Evolutionary conservation across 2,797 vertebrate genomes (phyloP), one percentile per base, ranked within the genome.

Genomic region (Darevskia mixta): DNA sequence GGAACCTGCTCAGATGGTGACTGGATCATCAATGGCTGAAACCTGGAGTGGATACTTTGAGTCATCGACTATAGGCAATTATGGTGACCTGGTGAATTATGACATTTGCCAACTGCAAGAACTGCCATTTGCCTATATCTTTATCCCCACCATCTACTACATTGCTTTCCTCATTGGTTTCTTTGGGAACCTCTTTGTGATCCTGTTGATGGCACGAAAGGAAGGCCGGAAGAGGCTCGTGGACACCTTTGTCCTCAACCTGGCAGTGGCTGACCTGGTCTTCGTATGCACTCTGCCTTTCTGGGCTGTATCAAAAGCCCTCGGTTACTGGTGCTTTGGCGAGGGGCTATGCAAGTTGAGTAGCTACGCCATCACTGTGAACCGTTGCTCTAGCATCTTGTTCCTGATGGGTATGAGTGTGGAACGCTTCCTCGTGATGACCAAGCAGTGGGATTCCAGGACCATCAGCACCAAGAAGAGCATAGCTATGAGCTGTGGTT

Each of bases 351-450:
- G 98, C 96, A 98, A 97, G 91, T 83, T 98, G 20, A 98, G 98
- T 96, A 97, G 97, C 95, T 98, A 97, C 88, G 85, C 96, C n/a
- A 97, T 98, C 4, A 95, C 97, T 0, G 96, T 97, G 83, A 98
- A 98, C 92, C 98, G 98, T 92, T 97, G 97, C 95, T 98, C 98
- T 90, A 98, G 98, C 95, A 97, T 98, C 89, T 97, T 98, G 91
- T 98, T 99, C 84, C 98, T 98, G 89, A 97, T 97, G 0, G 98
- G 98, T 94, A 97, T 98, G 97, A 98, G 98, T 9, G 92, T 98
- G 61, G 98, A 98, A 89, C 98, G 98, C 86, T 98, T 98, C 94
- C 94, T 98, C 90, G 98, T 98, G 0, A 97, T 98, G 84, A 97
- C 96, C 85, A 97, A 96, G 20, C 95, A 96, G 84, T 95, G 97